Evolutionary conservation across 1,140 invertebrate genomes (phyloP).

Genomic region (Drosophila takahashii): DNA sequence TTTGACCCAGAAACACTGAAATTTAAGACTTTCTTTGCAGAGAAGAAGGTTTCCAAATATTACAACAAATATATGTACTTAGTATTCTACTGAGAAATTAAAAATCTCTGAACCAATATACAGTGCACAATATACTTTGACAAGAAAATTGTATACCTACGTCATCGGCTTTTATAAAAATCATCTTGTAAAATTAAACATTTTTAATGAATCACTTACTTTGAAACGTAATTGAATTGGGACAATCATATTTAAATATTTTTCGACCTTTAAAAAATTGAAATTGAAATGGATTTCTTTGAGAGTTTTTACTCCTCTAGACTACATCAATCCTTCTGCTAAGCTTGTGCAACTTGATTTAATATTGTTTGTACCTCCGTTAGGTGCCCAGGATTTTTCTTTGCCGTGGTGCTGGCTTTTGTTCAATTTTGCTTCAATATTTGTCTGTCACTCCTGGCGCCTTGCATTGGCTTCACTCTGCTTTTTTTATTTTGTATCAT

Average conservation of each 20-base stretch:
- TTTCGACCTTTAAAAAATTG: neutral
- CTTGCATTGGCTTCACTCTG: conserved; percentile 41
- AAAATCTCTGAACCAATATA: too few relatives aligned
- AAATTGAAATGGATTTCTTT: neutral
- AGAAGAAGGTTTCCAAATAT: neutral
- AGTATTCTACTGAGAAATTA: too few relatives aligned
- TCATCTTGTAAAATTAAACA: neutral
- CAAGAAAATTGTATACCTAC: too few relatives aligned
- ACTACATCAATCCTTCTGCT: neutral
- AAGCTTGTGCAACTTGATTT: conserved; percentile 12
- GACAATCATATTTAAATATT: neutral
- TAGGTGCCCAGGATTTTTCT: neutral
- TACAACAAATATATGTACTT: neutral
- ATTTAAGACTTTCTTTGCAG: neutral
- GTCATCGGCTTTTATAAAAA: neutral
- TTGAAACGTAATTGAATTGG: neutral
- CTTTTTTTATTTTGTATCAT: conserved; percentile 11
- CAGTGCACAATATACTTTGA: too few relatives aligned
- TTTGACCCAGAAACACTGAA: neutral
- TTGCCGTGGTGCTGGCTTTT: conserved; percentile 13
- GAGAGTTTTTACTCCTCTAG: conserved; percentile 1
- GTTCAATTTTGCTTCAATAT: conserved; percentile 36
- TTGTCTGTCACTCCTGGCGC: conserved; percentile 42
- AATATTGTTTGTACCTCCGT: neutral
- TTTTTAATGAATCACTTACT: neutral